Percentiles rank a stretch among this genome's conserved stretches.
phyloP scores from a whole-genome alignment of 2,113 vertebrate species.

The Felis catus region F.catus_Fca126_mat1.0 CM031427.1:23648501-23649000 shows the following conservation, averaged over 20 bases:
- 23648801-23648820: neutral
- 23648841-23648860: neutral
- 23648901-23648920: neutral
- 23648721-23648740: neutral
- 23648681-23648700: neutral
- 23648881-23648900: neutral
- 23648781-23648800: neutral
- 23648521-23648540: neutral
- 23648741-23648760: neutral
- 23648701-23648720: neutral
- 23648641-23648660: neutral
- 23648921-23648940: neutral
- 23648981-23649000: neutral
- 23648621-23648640: neutral
- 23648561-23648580: too few species aligned
- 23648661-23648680: neutral
- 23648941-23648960: neutral
- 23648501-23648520: neutral
- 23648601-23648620: neutral
- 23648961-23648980: neutral
- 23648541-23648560: neutral
- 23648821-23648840: neutral
- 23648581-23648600: neutral
- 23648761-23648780: neutral
- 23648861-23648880: neutral